phyloP scores from a whole-genome alignment of 2,888 invertebrate species.

The Drosophila monieri region DNA sequence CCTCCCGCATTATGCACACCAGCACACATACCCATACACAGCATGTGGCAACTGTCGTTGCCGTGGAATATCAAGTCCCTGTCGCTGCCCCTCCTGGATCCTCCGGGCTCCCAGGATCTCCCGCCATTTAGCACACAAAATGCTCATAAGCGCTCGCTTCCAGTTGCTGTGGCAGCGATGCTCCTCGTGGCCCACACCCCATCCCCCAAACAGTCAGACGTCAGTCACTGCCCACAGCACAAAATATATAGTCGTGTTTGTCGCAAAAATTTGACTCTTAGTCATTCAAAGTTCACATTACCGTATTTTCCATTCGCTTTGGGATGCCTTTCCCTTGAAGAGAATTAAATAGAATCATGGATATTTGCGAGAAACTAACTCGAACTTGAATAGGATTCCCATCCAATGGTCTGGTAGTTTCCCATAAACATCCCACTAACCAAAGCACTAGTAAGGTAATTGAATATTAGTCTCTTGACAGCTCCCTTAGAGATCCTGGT shows the following conservation, averaged over 20 bases:
- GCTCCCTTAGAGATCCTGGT: too few species aligned
- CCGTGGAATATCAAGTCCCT: slow-evolving; percentile 32
- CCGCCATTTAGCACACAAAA: slow-evolving; percentile 64
- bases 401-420: too few species aligned
- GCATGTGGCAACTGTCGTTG: slow-evolving; percentile 63
- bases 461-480: neutral
- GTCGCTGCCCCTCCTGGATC: slow-evolving; percentile 23
- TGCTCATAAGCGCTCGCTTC: slow-evolving; percentile 65
- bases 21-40: slow-evolving; percentile 56
- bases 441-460: neutral
- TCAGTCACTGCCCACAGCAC: slow-evolving; percentile 56
- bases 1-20: slow-evolving; percentile 81
- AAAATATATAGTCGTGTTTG: slow-evolving; percentile 68
- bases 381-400: too few species aligned
- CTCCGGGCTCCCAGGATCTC: slow-evolving; percentile 7
- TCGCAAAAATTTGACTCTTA: slow-evolving; percentile 68
- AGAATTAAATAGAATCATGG: slow-evolving; percentile 1
- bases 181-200: slow-evolving; percentile 7
- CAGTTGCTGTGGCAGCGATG: slow-evolving; percentile 12
- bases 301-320: slow-evolving; percentile 20
- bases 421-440: neutral
- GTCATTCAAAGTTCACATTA: slow-evolving; percentile 57
- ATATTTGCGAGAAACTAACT: neutral
- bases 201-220: slow-evolving; percentile 34
- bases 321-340: neutral